phyloP scores from a whole-genome alignment of 1,140 invertebrate genomes.

The Leptinotarsa lineolata region DNA sequence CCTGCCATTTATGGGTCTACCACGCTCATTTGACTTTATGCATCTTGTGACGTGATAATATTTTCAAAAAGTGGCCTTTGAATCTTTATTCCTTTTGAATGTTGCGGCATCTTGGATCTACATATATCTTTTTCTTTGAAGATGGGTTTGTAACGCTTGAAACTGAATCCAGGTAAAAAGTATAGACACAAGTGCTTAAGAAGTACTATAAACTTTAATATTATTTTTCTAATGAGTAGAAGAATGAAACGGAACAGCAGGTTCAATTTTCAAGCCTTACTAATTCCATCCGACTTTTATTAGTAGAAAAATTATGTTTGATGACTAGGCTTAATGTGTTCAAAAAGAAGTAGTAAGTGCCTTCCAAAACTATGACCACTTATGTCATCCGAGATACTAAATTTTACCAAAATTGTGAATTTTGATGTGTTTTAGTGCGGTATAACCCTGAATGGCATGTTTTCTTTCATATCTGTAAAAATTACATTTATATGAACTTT shows the following conservation, averaged over 20 bases:
- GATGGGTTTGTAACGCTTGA: background rate
- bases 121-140: slow-evolving; percentile 23
- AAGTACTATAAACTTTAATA: background rate
- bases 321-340: slow-evolving; percentile 57
- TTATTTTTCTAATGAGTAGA: background rate
- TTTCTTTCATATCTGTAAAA: slow-evolving; percentile 56
- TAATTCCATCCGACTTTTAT: slow-evolving; percentile 1
- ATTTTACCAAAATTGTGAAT: slow-evolving; percentile 52
- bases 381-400: slow-evolving; percentile 55
- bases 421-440: slow-evolving; percentile 52
- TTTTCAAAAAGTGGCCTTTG: slow-evolving; percentile 54
- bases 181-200: background rate
- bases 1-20: slow-evolving; percentile 55
- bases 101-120: slow-evolving; percentile 38
- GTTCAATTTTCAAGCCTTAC: background rate
- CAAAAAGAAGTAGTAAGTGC: slow-evolving; percentile 58
- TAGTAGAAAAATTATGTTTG: slow-evolving; percentile 37
- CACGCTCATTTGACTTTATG: slow-evolving; percentile 49
- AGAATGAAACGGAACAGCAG: background rate
- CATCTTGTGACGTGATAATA: slow-evolving; percentile 47
- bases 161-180: background rate
- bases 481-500: slow-evolving; percentile 48
- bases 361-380: slow-evolving; percentile 56
- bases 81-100: slow-evolving; percentile 38
- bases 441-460: slow-evolving; percentile 55